phyloP scores from a whole-genome alignment of 2,113 vertebrate genomes.

The Pelecanus crispus region DNA sequence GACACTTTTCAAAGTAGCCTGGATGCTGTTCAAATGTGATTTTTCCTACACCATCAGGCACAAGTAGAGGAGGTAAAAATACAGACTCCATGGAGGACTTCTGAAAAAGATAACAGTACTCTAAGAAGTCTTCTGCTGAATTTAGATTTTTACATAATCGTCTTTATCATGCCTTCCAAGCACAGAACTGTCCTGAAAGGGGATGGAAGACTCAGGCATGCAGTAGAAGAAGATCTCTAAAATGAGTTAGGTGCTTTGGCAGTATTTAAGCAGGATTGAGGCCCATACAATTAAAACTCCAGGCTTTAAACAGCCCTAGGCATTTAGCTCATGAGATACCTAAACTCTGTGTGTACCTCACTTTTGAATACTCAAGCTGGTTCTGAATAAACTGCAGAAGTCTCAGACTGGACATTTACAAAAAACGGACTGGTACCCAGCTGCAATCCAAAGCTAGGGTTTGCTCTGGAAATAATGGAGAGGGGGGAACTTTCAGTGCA shows the following conservation, averaged over 20 bases:
- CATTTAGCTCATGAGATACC: background rate
- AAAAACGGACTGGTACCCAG: background rate
- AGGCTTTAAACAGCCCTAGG: background rate
- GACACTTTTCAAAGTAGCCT: background rate
- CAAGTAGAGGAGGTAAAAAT: background rate
- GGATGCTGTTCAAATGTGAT: background rate
- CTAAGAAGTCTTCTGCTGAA: background rate
- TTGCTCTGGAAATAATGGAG: background rate
- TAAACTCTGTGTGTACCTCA: background rate
- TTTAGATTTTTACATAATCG: background rate
- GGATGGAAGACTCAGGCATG: background rate
- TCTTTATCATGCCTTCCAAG: background rate
- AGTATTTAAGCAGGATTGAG: background rate
- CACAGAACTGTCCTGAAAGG: background rate
- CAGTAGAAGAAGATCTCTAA: background rate
- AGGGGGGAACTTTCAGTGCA: background rate
- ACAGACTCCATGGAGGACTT: background rate
- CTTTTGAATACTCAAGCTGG: background rate
- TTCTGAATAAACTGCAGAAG: background rate
- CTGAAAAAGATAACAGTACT: background rate
- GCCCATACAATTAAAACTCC: background rate
- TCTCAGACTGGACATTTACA: background rate
- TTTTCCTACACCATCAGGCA: background rate
- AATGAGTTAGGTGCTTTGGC: background rate
- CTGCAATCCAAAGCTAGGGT: background rate